Base-by-base conservation (phyloP, 2,113 vertebrate species). In the Prochilodus magdalenae region DNA sequence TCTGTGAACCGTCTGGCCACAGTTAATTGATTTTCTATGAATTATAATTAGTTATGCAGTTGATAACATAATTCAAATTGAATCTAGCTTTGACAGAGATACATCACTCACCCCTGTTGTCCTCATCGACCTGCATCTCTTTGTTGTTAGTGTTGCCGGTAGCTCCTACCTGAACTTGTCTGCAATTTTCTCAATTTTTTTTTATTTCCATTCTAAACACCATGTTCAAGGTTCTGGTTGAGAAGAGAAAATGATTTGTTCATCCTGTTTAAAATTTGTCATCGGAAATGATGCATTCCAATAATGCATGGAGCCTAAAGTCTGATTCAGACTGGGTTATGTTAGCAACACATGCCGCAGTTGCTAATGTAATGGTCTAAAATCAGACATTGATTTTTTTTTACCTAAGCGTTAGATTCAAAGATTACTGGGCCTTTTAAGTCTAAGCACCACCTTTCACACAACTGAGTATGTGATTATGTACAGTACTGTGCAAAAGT, bases 221-320 rank as follows among this genome's bases (percentile, higher is more conserved):
- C 90, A 91, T 63, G 72, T 75, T 69, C 65, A 84, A 84, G 92
- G 92, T 95, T 95, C 93, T 94, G 93, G 93, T 88, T 94, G 94
- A 94, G 93, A 94, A 94, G 94, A 94, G 94, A 94, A 94, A 94
- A 89, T 85, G 36, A 78, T 87, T 85, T 57, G 81, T 81, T 86
- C 85, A 86, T 89, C 88, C 83, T 86, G 81, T 80, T 87, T 78
- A 24, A 76, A 77, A 73, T 77, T 79, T 75, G 22, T 11, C 51
- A 72, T 29, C 44, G 36, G 33, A 60, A 49, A 71, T 22, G 65
- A 70, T 59, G 29, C 59, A 47, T 49, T 33, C 22, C 51, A 47
- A 26, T 57, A 71, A n/a, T 22, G 33, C 49, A 44, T 40, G 36
- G 66, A 44, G 1, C 22, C 20, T 24, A 24, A 36, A 62, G 71